Conservation (phyloP, 2,797 vertebrate species). For the Chiroxiphia lanceolata region DNA sequence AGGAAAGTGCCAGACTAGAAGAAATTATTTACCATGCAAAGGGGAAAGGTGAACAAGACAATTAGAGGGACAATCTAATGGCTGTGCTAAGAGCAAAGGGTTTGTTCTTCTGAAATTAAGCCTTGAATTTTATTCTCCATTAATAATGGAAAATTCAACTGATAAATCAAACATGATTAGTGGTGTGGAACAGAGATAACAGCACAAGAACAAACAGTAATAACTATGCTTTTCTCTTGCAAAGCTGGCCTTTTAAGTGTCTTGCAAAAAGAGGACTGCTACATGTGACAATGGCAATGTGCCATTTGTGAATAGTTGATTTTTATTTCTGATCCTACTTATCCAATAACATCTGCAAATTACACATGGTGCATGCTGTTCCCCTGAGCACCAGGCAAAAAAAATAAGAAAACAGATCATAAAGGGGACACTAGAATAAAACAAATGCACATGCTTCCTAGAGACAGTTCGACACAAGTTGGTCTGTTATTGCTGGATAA, state of each 20-base stretch:
- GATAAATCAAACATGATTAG: conserved; percentile 30
- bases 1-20: background rate
- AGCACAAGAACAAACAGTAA: background rate
- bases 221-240: background rate
- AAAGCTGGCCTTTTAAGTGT: background rate
- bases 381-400: background rate
- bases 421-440: background rate
- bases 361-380: background rate
- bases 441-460: background rate
- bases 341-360: background rate
- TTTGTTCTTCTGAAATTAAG: conserved; percentile 40
- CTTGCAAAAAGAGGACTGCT: background rate
- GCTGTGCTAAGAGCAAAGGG: background rate
- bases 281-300: background rate
- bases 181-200: conserved; percentile 10
- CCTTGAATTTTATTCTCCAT: conserved; percentile 24
- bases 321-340: background rate
- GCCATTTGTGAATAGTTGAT: background rate
- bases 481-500: background rate
- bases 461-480: background rate
- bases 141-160: conserved; percentile 28
- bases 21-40: background rate
- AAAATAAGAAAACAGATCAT: background rate
- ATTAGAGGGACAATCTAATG: background rate
- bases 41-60: background rate